Conservation (phyloP, 2,888 invertebrate genomes). For the Esperia sulphurella region DNA sequence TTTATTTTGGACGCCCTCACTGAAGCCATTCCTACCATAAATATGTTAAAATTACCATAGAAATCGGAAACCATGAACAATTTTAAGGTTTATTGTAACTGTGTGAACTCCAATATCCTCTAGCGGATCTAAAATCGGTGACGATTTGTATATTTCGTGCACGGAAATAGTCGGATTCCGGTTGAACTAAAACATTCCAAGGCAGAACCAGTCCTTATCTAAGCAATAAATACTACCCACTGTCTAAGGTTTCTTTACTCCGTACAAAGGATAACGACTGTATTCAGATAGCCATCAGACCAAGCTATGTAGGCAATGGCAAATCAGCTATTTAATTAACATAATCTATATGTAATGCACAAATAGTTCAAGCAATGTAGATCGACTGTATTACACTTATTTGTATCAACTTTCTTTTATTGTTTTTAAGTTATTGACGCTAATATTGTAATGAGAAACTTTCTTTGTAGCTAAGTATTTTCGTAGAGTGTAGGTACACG, state of each 20-base stretch:
- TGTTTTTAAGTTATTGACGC: no score
- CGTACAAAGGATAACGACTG: neutral
- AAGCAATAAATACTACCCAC: neutral
- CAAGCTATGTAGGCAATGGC: neutral
- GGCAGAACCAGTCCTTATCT: neutral
- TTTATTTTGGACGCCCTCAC: no score
- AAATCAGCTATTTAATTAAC: neutral
- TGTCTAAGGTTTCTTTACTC: neutral
- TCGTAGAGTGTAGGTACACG: no score
- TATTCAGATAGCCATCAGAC: neutral
- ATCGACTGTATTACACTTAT: no score
- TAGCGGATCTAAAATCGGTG: neutral
- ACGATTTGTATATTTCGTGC: conserved; percentile 1
- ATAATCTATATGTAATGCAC: neutral
- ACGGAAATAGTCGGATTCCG: neutral
- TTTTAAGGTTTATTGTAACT: neutral
- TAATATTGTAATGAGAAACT: no score
- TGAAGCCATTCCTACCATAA: no score
- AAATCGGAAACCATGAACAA: neutral
- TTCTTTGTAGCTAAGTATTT: no score
- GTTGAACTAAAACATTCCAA: neutral
- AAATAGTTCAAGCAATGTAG: no score
- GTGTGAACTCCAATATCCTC: neutral
- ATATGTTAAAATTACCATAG: neutral
- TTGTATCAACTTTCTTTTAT: no score